Percentiles rank a stretch among this genome's conserved stretches.
Evolutionary conservation across 2,888 invertebrate species (phyloP).

Genomic region (Thereva nobilitata): DNA sequence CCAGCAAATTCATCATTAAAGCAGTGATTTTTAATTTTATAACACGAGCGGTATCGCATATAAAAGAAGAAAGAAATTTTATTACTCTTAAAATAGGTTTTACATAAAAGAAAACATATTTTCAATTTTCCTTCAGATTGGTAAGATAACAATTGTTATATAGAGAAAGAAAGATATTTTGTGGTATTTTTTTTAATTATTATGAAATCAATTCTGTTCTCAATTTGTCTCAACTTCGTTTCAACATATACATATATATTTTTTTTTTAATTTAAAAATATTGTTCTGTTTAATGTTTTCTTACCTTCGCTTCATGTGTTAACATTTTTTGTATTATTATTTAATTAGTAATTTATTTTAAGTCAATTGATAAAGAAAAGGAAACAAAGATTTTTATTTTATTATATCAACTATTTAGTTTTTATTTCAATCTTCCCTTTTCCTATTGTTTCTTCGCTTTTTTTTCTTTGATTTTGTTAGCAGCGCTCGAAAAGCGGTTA

Average conservation of each 20-base stretch:
- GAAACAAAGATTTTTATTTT: too few species aligned
- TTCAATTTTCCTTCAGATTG: background rate
- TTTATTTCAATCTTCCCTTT: too few species aligned
- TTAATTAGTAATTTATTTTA: conserved; percentile 41
- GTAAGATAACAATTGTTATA: conserved; percentile 4
- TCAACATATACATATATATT: background rate
- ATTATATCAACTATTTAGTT: too few species aligned
- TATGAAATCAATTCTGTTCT: background rate
- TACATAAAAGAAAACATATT: conserved; percentile 4
- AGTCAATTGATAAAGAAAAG: conserved; percentile 20
- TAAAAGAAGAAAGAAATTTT: conserved; percentile 9
- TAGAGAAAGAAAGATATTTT: background rate
- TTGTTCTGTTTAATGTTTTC: conserved; percentile 16
- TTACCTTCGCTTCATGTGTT: conserved; percentile 34
- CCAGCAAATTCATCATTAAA: conserved; percentile 80
- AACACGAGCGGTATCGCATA: background rate
- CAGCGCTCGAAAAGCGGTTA: too few species aligned
- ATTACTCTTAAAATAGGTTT: conserved; percentile 16
- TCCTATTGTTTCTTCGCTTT: too few species aligned
- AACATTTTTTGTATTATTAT: conserved; percentile 38
- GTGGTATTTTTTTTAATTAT: conserved; percentile 7
- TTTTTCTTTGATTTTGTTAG: too few species aligned
- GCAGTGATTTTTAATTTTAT: conserved; percentile 45
- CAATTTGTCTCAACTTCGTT: background rate
- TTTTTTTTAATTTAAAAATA: conserved; percentile 6